A percentile compares a stretch with the other conserved stretches of the same genome.
Evolutionary conservation across 37 sponge, comb jelly and placozoan genomes (phyloP).

Genomic region (Dysidea cf. avara): DNA sequence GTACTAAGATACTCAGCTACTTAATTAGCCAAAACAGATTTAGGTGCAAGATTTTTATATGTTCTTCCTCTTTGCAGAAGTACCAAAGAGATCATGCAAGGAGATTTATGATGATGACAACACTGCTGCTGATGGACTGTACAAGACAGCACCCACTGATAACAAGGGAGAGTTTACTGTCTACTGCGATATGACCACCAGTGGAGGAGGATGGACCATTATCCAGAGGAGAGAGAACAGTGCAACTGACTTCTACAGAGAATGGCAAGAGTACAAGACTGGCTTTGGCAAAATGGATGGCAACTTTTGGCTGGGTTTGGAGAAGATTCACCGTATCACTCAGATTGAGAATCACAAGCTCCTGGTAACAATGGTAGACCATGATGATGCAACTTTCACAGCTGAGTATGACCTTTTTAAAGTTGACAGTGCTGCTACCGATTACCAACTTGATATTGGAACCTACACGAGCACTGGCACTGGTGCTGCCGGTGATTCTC

Average conservation of each 20-base stretch:
- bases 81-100: conserved; percentile 51
- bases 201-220: conserved; percentile 66
- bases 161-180: conserved; percentile 27
- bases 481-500: conserved; percentile 28
- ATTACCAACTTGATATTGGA: conserved; percentile 27
- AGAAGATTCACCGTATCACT: conserved; percentile 50
- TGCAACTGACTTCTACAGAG: conserved; percentile 26
- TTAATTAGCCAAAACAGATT: background rate
- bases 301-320: conserved; percentile 68
- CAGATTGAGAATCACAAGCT: background rate
- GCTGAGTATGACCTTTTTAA: conserved; percentile 40
- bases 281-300: conserved; percentile 55
- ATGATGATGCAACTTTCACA: too few species aligned
- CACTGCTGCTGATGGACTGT: conserved; percentile 36
- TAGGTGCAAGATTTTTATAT: background rate
- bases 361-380: too few species aligned
- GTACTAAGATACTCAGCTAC: too few species aligned
- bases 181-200: conserved; percentile 59
- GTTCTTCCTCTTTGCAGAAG: conserved; percentile 20
- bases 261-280: conserved; percentile 32
- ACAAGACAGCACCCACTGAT: conserved; percentile 26
- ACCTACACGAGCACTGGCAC: conserved; percentile 1
- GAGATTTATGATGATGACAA: conserved; percentile 38
- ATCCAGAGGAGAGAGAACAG: conserved; percentile 47
- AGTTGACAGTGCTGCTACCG: conserved; percentile 18